Base-by-base conservation (phyloP, 2,797 vertebrate species). In the Otolemur crassicaudatus region DNA sequence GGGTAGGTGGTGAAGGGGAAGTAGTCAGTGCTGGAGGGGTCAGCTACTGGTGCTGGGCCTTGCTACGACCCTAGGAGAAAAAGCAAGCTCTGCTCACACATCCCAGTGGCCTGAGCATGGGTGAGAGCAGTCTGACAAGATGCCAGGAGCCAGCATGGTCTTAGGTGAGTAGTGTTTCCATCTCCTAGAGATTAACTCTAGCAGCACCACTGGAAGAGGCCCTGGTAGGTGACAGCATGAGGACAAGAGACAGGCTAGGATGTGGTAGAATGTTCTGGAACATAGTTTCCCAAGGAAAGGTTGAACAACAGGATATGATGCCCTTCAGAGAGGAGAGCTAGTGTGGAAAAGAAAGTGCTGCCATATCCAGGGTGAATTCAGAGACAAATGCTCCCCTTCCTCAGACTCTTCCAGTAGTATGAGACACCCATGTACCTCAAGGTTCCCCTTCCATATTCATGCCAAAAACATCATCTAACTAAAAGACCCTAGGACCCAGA, bases 281-380 rank as follows among this genome's bases (percentile, higher is more conserved):
- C 61, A 5, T 13, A 4, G 16, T 84, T 61, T 27, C 81, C 56
- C 22, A 31, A 75, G 56, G 76, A 25, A 49, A 53, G 13, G 37
- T 1, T 49, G 22, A 58, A 14, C 29, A 29, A 27, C 20, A 22
- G 29, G 31, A 37, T 2, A 0, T 12, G 77, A 27, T 1, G 12
- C 31, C 37, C n/a, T 12, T 20, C 60, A 5, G 69, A 73, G 12
- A 46, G 23, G 37, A 73, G 3, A 1, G 1, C 34, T 20, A 1
- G 14, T 29, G 40, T 34, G 46, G 70, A 63, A 40, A 58, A 60
- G 16, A 63, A 25, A 25, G 31, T 46, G 23, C 65, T 43, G 20
- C 29, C 61, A 3, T 5, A 46, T 63, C 87, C 11, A 61, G 29
- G 8, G 25, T 69, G 14, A 87, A 31, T 8, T 67, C n/a, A 22